Evolutionary conservation across 2,888 invertebrate genomes (phyloP).

Genomic region (Phalangium opilio): DNA sequence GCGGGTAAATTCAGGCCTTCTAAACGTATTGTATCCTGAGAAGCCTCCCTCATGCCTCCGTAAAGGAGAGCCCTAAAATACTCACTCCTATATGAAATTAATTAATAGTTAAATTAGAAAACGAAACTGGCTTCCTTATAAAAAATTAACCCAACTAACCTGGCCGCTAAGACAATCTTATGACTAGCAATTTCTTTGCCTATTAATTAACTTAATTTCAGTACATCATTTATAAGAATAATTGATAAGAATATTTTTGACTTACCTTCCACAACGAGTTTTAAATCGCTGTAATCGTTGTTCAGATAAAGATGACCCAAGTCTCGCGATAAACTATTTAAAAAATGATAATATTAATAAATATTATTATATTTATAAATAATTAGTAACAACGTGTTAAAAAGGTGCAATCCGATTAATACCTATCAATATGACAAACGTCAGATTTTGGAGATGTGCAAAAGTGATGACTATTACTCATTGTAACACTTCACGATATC

Average conservation of each 20-base stretch:
- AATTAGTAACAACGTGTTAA: too few species aligned
- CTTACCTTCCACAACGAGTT: conserved; percentile 59
- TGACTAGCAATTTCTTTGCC: too few species aligned
- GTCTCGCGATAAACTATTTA: conserved; percentile 58
- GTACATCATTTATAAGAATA: too few species aligned
- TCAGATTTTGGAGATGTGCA: conserved; percentile 14
- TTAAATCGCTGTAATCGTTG: conserved; percentile 80
- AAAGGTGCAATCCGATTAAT: too few species aligned
- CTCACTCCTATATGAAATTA: too few species aligned
- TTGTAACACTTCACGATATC: conserved; percentile 5
- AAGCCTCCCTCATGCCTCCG: conserved; percentile 46
- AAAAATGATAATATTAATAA: too few species aligned
- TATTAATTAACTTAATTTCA: too few species aligned
- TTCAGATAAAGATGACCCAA: conserved; percentile 70
- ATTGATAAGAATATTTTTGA: neutral
- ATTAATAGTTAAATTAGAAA: too few species aligned
- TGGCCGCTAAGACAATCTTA: too few species aligned
- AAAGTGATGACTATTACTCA: conserved; percentile 17
- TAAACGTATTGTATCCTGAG: conserved; percentile 63
- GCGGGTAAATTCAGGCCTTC: conserved; percentile 66
- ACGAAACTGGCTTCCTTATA: too few species aligned
- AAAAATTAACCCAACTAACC: too few species aligned
- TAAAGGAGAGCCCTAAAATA: conserved; percentile 39
- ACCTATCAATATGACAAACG: conserved; percentile 13
- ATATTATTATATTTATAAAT: too few species aligned